A percentile compares a stretch with the other conserved stretches of the same genome.
These are phyloP conservation scores for Celastrina argiolus DNA, from an alignment of 2,888 invertebrate species.

Conservation along the genomic window DNA sequence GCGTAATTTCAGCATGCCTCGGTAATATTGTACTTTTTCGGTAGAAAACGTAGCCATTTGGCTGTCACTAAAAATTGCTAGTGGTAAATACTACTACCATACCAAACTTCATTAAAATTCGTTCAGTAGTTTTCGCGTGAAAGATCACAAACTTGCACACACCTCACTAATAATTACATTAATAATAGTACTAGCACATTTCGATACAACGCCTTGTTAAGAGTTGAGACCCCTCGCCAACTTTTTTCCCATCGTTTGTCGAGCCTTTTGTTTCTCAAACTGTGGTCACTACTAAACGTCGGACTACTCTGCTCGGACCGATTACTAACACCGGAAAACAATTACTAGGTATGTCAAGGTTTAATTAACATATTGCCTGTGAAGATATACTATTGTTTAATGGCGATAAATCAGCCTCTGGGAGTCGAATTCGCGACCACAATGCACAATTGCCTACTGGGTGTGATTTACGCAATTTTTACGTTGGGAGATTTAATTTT, in stretches of 20 bases:
- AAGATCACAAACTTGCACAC: too few relatives aligned
- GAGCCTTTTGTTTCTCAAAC: neutral
- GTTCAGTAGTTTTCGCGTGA: too few relatives aligned
- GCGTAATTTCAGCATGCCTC: too few relatives aligned
- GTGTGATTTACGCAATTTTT: slow-evolving; percentile 35
- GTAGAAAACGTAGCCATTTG: too few relatives aligned
- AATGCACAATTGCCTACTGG: slow-evolving; percentile 48
- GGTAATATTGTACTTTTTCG: too few relatives aligned
- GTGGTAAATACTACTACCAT: too few relatives aligned
- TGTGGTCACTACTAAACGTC: neutral
- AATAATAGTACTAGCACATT: too few relatives aligned
- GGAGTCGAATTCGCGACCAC: slow-evolving; percentile 48
- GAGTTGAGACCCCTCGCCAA: neutral
- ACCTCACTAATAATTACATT: too few relatives aligned
- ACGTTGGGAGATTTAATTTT: slow-evolving; percentile 21
- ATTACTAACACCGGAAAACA: slow-evolving; percentile 32
- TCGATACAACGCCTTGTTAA: neutral
- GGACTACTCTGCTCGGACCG: slow-evolving; percentile 9
- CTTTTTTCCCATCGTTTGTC: neutral
- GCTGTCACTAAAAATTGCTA: too few relatives aligned
- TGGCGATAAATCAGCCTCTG: slow-evolving; percentile 44
- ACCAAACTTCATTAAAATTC: too few relatives aligned
- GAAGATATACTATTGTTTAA: slow-evolving; percentile 44
- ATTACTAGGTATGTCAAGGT: slow-evolving; percentile 46
- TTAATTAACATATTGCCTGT: slow-evolving; percentile 38